phyloP scores from a whole-genome alignment of 2,797 vertebrate genomes.

The Alectoris magna region DNA sequence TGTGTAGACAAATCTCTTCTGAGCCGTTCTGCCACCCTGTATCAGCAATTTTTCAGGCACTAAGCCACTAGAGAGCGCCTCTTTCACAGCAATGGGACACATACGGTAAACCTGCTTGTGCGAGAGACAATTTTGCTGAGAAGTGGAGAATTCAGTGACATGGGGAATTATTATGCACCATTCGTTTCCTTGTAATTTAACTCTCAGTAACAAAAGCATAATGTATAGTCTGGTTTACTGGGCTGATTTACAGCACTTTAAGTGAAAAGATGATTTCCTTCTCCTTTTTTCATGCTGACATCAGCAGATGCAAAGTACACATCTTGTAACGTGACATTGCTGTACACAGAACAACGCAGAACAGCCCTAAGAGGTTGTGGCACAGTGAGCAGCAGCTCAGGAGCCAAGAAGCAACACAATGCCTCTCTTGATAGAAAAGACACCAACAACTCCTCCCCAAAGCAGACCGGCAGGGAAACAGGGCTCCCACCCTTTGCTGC shows the following conservation, averaged over 20 bases:
- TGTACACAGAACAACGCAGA: neutral
- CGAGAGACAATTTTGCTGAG: conserved; percentile 37
- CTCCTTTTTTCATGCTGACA: conserved; percentile 63
- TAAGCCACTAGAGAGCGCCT: conserved; percentile 75
- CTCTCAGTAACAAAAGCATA: conserved; percentile 76
- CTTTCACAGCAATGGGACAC: neutral
- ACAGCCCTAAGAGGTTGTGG: neutral
- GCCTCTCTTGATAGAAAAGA: neutral
- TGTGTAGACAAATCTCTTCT: neutral
- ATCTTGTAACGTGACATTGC: neutral
- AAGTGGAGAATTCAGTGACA: conserved; percentile 66
- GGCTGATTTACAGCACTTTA: conserved; percentile 76
- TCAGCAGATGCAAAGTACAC: conserved; percentile 66
- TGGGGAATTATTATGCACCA: conserved; percentile 76
- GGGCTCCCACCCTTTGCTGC: neutral
- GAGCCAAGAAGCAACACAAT: neutral
- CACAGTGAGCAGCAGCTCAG: neutral
- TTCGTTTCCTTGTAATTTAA: conserved; percentile 81
- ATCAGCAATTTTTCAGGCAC: neutral
- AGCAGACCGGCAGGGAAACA: neutral
- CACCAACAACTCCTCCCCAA: neutral
- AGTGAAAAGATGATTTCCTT: conserved; percentile 71
- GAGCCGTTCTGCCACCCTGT: neutral
- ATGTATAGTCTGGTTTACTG: conserved; percentile 72
- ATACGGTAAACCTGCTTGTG: neutral